Conservation (phyloP, 1,140 invertebrate genomes). For the Diorhabda elongata region DNA sequence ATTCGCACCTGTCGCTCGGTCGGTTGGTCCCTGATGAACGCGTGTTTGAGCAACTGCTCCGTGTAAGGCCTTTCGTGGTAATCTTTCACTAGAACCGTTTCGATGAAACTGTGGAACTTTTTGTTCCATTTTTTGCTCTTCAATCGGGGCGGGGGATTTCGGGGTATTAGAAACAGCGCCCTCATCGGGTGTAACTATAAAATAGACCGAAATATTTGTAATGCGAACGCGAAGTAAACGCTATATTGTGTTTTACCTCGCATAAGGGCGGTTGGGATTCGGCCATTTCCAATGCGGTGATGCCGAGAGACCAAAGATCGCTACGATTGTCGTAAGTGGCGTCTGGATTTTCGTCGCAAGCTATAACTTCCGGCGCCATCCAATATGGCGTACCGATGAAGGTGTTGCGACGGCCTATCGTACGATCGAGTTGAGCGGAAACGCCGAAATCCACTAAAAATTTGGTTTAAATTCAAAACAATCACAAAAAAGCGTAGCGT, state of each 20-base stretch:
- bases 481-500: no score
- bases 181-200: constrained; percentile 95
- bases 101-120: constrained; percentile 88
- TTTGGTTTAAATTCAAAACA: no score
- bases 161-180: constrained; percentile 91
- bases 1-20: constrained; percentile 96
- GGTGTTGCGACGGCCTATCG: constrained; percentile 96
- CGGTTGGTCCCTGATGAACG: constrained; percentile 96
- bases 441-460: constrained; percentile 97
- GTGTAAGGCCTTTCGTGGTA: constrained; percentile 98
- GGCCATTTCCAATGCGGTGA: constrained; percentile 99
- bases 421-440: constrained; percentile 97
- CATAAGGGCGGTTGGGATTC: constrained; percentile 98
- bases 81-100: constrained; percentile 91
- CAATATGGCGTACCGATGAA: constrained; percentile 99
- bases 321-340: constrained; percentile 99
- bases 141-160: constrained; percentile 85
- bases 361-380: constrained; percentile 98
- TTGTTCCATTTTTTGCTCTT: constrained; percentile 99
- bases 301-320: constrained; percentile 97
- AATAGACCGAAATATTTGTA: no score
- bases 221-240: no score
- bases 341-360: constrained; percentile 99
- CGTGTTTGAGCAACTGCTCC: constrained; percentile 94
- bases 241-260: constrained; percentile 53